phyloP scores from a whole-genome alignment of 2,888 invertebrate genomes.

The Allygus modestus region DNA sequence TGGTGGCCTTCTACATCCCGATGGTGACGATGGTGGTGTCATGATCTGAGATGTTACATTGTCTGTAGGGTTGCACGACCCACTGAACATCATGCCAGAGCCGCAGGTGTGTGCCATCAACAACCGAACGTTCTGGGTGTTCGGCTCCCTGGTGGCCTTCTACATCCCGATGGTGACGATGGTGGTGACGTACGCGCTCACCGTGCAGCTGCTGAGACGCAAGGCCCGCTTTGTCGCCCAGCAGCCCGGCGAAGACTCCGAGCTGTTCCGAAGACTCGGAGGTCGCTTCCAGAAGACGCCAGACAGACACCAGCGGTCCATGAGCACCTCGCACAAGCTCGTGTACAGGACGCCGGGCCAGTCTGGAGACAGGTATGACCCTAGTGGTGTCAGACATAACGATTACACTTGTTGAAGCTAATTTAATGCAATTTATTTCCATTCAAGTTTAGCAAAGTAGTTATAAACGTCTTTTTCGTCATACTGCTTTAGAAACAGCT shows the following conservation, averaged over 20 bases:
- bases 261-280: constrained; percentile 73
- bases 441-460: neutral
- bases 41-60: neutral
- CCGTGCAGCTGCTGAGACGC: constrained; percentile 90
- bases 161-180: constrained; percentile 97
- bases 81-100: constrained; percentile 88
- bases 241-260: constrained; percentile 79
- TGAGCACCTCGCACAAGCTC: constrained; percentile 65
- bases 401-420: too few species aligned
- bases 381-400: too few species aligned
- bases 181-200: constrained; percentile 94
- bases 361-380: constrained; percentile 67
- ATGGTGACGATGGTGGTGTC: constrained; percentile 94
- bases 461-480: too few species aligned
- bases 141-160: constrained; percentile 95
- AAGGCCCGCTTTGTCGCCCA: constrained; percentile 86
- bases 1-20: constrained; percentile 96
- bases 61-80: constrained; percentile 83
- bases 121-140: constrained; percentile 91
- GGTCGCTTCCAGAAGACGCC: constrained; percentile 73
- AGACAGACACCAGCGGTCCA: constrained; percentile 63
- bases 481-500: too few species aligned
- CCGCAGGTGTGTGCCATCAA: constrained; percentile 88
- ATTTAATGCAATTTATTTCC: too few species aligned
- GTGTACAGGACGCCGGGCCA: constrained; percentile 67